These are phyloP conservation scores for Galeopsomyia nigrocyanea DNA, from an alignment of 2,888 invertebrate genomes.

Conservation along the genomic window DNA sequence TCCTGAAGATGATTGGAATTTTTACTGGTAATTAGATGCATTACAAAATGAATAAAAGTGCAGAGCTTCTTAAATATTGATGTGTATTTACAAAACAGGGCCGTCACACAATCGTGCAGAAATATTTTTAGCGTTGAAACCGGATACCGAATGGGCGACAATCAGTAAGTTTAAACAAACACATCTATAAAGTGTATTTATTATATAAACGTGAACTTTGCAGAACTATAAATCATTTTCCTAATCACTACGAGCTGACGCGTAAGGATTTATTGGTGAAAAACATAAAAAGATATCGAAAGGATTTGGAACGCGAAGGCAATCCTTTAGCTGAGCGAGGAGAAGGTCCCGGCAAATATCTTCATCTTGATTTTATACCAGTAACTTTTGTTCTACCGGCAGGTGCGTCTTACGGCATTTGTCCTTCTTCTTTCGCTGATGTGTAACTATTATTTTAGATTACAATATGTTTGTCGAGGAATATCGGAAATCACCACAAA, in stretches of 20 bases:
- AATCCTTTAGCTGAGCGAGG: constrained; percentile 89
- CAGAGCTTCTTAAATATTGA: too few species aligned
- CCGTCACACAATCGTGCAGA: constrained; percentile 90
- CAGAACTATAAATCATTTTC: constrained; percentile 94
- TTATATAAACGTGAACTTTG: constrained; percentile 42
- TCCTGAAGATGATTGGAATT: constrained; percentile 95
- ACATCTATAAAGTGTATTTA: neutral
- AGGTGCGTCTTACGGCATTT: constrained; percentile 59
- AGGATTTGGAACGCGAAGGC: constrained; percentile 92
- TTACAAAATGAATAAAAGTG: too few species aligned
- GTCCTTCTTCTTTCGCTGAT: neutral
- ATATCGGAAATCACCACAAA: constrained; percentile 92
- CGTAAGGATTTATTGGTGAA: constrained; percentile 96
- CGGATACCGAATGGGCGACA: constrained; percentile 92
- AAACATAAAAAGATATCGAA: constrained; percentile 94
- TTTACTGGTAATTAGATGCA: constrained; percentile 82
- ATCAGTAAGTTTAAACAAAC: constrained; percentile 76
- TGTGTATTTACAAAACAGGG: constrained; percentile 70
- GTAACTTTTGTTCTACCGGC: constrained; percentile 94
- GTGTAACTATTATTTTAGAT: constrained; percentile 70
- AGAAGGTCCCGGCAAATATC: constrained; percentile 79
- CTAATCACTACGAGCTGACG: constrained; percentile 95
- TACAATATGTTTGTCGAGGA: constrained; percentile 98
- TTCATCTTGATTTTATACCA: constrained; percentile 92
- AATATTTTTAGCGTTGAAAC: constrained; percentile 93